A percentile compares a stretch with the other conserved stretches of the same genome.
Evolutionary conservation across 2,888 invertebrate species (phyloP).

Genomic region (Nebria brevicollis): DNA sequence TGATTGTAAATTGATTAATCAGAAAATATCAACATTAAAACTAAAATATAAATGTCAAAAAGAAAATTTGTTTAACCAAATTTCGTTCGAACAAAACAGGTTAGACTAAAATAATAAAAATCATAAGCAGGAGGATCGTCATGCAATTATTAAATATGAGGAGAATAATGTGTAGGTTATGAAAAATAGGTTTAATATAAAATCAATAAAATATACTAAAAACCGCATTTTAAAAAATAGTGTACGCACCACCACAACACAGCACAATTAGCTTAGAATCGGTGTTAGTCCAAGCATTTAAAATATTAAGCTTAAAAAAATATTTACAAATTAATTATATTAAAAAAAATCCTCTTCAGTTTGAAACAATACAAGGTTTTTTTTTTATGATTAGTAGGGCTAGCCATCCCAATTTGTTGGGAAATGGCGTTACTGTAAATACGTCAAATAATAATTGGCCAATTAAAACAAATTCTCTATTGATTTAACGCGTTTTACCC

Average conservation of each 20-base stretch:
- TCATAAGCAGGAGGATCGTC: not conserved
- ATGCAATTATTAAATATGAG: not conserved
- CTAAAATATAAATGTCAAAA: not conserved
- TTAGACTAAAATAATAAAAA: not conserved
- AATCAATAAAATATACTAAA: too few relatives aligned
- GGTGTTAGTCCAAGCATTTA: constrained; percentile 30
- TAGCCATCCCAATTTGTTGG: too few relatives aligned
- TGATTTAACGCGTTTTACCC: too few relatives aligned
- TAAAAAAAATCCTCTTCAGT: constrained; percentile 6
- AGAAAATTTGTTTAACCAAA: not conserved
- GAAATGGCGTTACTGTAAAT: too few relatives aligned
- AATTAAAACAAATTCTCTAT: too few relatives aligned
- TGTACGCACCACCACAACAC: constrained; percentile 63
- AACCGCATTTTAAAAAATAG: constrained; percentile 55
- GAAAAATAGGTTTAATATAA: too few relatives aligned
- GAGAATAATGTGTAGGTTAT: not conserved
- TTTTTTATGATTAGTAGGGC: too few relatives aligned
- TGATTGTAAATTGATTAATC: not conserved
- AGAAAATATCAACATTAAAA: not conserved
- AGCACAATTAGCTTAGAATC: constrained; percentile 55
- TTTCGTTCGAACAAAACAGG: too few relatives aligned
- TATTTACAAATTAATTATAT: constrained; percentile 9
- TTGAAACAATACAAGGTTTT: too few relatives aligned
- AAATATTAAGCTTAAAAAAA: constrained; percentile 20
- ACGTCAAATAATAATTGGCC: too few relatives aligned